A percentile compares a stretch with the other conserved stretches of the same genome.
phyloP scores from a whole-genome alignment of 2,888 invertebrate species.

The Cheilosia soror region DNA sequence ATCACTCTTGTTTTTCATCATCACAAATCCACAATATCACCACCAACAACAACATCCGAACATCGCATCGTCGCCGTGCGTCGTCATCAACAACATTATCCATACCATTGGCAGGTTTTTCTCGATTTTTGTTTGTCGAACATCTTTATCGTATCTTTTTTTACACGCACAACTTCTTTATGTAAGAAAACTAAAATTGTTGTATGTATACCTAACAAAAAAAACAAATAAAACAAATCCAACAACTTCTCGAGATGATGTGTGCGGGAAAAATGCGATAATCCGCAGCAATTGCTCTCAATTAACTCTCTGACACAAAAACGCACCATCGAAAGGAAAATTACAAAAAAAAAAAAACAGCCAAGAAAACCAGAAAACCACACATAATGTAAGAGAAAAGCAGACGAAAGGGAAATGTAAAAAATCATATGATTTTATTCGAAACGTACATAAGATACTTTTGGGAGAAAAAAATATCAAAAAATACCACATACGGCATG shows the following conservation, averaged over 20 bases:
- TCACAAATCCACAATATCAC: constrained; percentile 8
- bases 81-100: constrained; percentile 10
- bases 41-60: constrained; percentile 12
- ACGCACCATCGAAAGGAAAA: constrained; percentile 67
- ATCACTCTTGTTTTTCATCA: constrained; percentile 64
- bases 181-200: constrained; percentile 46
- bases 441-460: constrained; percentile 17
- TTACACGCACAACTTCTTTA: constrained; percentile 32
- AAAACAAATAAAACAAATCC: constrained; percentile 15
- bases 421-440: constrained; percentile 20
- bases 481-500: neutral
- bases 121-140: constrained; percentile 4
- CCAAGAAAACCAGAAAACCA: neutral
- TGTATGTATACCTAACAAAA: neutral
- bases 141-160: neutral
- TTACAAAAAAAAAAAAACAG: constrained; percentile 21
- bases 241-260: constrained; percentile 45
- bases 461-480: constrained; percentile 34
- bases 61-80: constrained; percentile 19
- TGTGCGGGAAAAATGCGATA: constrained; percentile 64
- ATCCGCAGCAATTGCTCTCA: constrained; percentile 71
- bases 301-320: constrained; percentile 64
- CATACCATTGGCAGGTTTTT: constrained; percentile 49
- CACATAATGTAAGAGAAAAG: constrained; percentile 20
- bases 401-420: constrained; percentile 29